phyloP scores from a whole-genome alignment of 2,888 invertebrate species.

The Meiosimyza platycephala region DNA sequence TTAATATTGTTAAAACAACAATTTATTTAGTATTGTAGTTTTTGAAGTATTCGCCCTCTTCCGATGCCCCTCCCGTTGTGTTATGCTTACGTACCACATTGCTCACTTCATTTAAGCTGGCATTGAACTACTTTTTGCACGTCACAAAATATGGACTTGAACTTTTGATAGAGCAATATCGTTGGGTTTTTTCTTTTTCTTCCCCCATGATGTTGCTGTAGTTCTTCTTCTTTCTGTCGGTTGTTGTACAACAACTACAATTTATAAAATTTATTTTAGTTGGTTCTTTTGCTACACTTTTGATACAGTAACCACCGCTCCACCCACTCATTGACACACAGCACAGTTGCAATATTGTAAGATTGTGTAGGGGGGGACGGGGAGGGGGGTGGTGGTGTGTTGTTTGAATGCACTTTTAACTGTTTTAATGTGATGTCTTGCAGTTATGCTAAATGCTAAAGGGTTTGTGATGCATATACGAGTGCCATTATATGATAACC shows the following conservation, averaged over 20 bases:
- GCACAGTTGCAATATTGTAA: too few species aligned
- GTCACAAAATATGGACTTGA: slow-evolving; percentile 44
- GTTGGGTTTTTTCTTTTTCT: background rate
- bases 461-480: too few species aligned
- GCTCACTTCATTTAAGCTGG: slow-evolving; percentile 24
- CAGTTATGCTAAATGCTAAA: too few species aligned
- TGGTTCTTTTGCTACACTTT: slow-evolving; percentile 11
- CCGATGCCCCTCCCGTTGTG: too few species aligned
- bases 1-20: slow-evolving; percentile 27
- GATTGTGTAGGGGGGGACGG: too few species aligned
- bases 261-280: slow-evolving; percentile 18
- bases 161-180: slow-evolving; percentile 40
- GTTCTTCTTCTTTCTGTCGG: background rate
- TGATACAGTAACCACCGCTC: slow-evolving; percentile 5
- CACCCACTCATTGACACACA: background rate
- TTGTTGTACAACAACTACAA: background rate
- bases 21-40: slow-evolving; percentile 15
- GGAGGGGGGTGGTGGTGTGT: too few species aligned
- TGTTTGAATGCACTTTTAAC: too few species aligned
- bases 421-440: too few species aligned
- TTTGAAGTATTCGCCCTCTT: too few species aligned
- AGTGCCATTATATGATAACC: too few species aligned
- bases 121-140: slow-evolving; percentile 36
- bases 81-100: slow-evolving; percentile 4
- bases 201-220: background rate